Evolutionary conservation across 2,797 vertebrate species (phyloP).

Genomic region (Dendrocincla tyrannina): DNA sequence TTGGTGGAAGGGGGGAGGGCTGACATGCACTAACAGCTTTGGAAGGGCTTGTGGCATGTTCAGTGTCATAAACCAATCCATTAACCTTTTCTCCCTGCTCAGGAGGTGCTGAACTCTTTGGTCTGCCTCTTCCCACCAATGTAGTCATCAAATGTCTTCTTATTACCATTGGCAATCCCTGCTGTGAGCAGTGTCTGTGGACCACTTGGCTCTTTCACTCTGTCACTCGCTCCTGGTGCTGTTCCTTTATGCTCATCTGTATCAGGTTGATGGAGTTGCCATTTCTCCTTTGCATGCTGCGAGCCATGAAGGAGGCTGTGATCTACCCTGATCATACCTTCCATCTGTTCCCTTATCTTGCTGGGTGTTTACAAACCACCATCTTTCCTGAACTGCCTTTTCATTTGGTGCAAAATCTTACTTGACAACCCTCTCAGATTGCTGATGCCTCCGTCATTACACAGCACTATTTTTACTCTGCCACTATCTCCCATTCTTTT

Average conservation of each 20-base stretch:
- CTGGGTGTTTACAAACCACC: background rate
- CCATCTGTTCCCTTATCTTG: background rate
- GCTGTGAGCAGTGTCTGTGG: background rate
- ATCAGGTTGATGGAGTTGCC: background rate
- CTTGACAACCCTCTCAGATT: background rate
- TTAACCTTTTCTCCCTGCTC: slow-evolving; percentile 55
- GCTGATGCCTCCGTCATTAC: background rate
- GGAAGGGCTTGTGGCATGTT: slow-evolving; percentile 33
- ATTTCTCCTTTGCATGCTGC: background rate
- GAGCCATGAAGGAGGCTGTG: background rate
- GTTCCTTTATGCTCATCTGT: background rate
- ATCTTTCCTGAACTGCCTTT: background rate
- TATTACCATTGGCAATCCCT: fast-evolving
- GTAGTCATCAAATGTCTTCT: slow-evolving; percentile 46
- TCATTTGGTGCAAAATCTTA: background rate
- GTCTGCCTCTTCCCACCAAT: slow-evolving; percentile 22
- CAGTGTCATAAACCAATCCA: slow-evolving; percentile 53
- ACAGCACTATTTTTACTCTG: background rate
- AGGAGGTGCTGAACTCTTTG: slow-evolving; percentile 54
- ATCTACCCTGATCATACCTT: background rate
- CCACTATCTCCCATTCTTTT: background rate
- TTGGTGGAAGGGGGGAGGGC: slow-evolving; percentile 18
- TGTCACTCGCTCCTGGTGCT: background rate
- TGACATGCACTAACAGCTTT: slow-evolving; percentile 31
- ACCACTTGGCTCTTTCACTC: background rate